A percentile compares a stretch with the other conserved stretches of the same genome.
Evolutionary conservation across 2,797 vertebrate species (phyloP).

Genomic region (Lycodopsis pacificus): DNA sequence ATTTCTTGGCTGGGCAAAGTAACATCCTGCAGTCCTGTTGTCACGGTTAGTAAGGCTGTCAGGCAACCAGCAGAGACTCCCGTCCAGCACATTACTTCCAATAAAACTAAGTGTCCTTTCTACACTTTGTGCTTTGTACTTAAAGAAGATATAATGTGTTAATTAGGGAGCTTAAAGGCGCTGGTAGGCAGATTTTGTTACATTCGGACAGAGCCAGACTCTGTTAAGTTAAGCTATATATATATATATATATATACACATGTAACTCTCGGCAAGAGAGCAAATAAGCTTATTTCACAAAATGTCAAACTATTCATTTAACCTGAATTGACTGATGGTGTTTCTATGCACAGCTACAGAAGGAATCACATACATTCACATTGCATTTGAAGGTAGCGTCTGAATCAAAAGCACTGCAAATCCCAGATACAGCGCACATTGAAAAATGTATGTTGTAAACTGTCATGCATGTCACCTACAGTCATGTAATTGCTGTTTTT

Average conservation of each 20-base stretch:
- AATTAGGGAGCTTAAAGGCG: conserved; percentile 9
- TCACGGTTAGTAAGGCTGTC: neutral
- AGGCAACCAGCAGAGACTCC: neutral
- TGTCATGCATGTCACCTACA: neutral
- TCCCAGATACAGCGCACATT: neutral
- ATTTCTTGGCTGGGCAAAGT: neutral
- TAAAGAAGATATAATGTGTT: neutral
- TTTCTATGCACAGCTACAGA: neutral
- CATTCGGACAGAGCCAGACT: neutral
- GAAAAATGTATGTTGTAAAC: neutral
- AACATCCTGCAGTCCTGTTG: neutral
- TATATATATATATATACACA: no score
- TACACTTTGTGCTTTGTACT: neutral
- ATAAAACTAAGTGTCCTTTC: conserved; percentile 3
- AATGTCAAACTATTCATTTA: conserved; percentile 7
- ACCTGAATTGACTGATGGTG: neutral
- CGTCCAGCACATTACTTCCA: neutral
- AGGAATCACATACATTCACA: neutral
- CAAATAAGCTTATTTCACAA: neutral
- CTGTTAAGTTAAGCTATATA: no score
- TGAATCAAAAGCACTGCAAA: conserved; percentile 18
- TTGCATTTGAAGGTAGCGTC: neutral
- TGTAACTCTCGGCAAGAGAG: neutral
- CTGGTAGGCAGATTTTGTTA: neutral
- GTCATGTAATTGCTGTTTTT: neutral